phyloP scores from a whole-genome alignment of 2,888 invertebrate genomes.

The Cephus sareptanus region DNA sequence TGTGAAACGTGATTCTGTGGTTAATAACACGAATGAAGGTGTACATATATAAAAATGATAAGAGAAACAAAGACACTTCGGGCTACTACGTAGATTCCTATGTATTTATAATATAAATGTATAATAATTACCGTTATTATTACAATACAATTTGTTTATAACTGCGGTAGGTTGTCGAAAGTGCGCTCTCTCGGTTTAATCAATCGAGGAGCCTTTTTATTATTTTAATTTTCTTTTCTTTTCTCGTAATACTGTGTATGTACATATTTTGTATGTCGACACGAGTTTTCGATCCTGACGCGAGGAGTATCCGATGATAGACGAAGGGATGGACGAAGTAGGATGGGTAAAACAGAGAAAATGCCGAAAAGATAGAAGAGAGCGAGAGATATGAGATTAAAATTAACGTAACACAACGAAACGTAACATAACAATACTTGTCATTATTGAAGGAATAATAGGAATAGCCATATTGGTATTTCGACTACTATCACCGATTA shows the following conservation, averaged over 20 bases:
- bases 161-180: neutral
- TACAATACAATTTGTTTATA: constrained; percentile 45
- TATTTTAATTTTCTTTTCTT: neutral
- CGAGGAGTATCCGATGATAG: neutral
- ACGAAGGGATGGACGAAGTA: neutral
- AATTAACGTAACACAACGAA: neutral
- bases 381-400: constrained; percentile 15
- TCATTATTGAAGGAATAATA: constrained; percentile 36
- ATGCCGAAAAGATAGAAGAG: constrained; percentile 54
- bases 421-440: constrained; percentile 28
- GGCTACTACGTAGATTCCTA: constrained; percentile 5
- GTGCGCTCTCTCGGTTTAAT: neutral
- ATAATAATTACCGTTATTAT: constrained; percentile 47
- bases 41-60: neutral
- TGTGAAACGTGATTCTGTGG: neutral
- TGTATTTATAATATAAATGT: constrained; percentile 34
- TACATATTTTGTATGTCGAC: neutral
- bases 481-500: constrained; percentile 65
- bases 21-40: neutral
- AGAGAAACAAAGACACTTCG: neutral
- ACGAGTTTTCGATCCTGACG: neutral
- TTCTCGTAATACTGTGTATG: neutral
- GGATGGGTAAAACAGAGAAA: constrained; percentile 6
- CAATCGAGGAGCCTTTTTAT: neutral
- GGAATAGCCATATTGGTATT: constrained; percentile 27